Evolutionary conservation across 2,113 vertebrate genomes (phyloP), one percentile per base, ranked within the genome.

Genomic region (Strigops habroptila): DNA sequence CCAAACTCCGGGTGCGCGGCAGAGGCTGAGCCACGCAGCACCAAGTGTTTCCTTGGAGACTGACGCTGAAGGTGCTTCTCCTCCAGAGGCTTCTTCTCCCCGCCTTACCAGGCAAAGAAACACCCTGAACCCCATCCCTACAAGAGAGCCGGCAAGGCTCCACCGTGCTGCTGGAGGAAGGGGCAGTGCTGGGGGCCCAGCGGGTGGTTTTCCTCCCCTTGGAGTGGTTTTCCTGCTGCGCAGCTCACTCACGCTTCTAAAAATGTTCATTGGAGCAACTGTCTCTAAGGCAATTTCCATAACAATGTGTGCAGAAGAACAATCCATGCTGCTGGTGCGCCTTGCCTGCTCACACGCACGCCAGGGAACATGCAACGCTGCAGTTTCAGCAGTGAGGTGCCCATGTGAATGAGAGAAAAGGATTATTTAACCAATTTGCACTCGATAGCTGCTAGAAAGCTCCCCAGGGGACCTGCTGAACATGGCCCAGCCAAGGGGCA

Each of bases 281-380:
- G 82, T 87, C 86, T 94, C 87, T 71, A 85, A 92, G 94, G 84
- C 67, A 41, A 93, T 94, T 90, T 95, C 95, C 91, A 74, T 95
- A 93, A 95, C 84, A 95, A 79, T 94, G 90, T 75, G 44, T 31
- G 28, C 84, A 79, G 67, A 78, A 81, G 83, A 91, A 52, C 27
- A 65, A 74, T 52, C 41, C 41, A 2, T 2, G 39, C 59, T 86
- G 90, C 82, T 28, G 41, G 71, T 22, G 41, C 3, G 44, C 43
- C 84, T 25, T 18, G 44, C 33, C 75, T 2, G 0, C 68, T 78
- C 76, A 4, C 60, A 43, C 1, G 1, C 37, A 13, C 0, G 0
- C 52, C 1, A 1, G 55, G 70, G 62, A 78, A 33, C 0, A 0
- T 55, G 55, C 39, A 46, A 46, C 8, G 0, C 17, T 3, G n/a